phyloP scores from a whole-genome alignment of 2,113 vertebrate genomes.

The cattle (Bos taurus) region ARS-UCD2.0 NC_037357.1:58493501-58494000 shows the following conservation, averaged over 20 bases:
- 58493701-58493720: not conserved
- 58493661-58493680: not conserved
- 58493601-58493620: not conserved
- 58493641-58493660: not conserved
- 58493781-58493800: not conserved
- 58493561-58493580: not conserved
- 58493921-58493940: not conserved
- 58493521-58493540: not conserved
- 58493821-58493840: not conserved
- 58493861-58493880: not conserved
- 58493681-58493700: not conserved
- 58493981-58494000: not conserved
- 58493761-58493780: not conserved
- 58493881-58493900: not conserved
- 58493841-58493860: not conserved
- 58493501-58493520: not conserved
- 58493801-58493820: not conserved
- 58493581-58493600: not conserved
- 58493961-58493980: not conserved
- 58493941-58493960: not conserved
- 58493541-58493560: not conserved
- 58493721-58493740: not conserved
- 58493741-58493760: not conserved
- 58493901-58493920: not conserved
- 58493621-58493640: not conserved